Evolutionary conservation across 2,797 vertebrate genomes (phyloP), one percentile per base, ranked within the genome.

Genomic region (Mallotus villosus): DNA sequence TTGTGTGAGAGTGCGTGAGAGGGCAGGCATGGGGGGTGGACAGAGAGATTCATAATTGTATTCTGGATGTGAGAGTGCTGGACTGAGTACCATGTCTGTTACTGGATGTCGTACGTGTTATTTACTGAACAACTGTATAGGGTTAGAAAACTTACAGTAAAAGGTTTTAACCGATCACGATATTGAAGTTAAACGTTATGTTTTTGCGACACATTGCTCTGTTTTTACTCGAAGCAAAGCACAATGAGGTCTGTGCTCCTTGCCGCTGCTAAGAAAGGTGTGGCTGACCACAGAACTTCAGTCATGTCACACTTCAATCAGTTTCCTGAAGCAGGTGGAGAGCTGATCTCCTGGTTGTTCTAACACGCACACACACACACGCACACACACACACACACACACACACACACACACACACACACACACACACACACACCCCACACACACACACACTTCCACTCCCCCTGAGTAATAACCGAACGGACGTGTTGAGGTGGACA

Each of bases 271-370:
- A 34, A 34, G 32, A 34, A 34, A 34, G 5, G 32, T 34, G 32
- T 34, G 32, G 32, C 32, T 34, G 8, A n/a, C 32, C 32, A 32
- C 93, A 89, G 80, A 89, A 81, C 84, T 86, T 88, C 85, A 90
- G 87, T 92, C 90, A 86, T 65, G 72, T 84, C 4, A 82, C 63
- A 68, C 70, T 59, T 67, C 65, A 90, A 92, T 93, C 90, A 91
- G 92, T 91, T 92, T 93, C 88, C 89, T 92, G 89, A 74, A 85
- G 87, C 83, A 63, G 81, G 87, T 87, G 49, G 11, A 76, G 77
- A 72, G 12, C 6, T 74, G 46, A 72, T 81, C 81, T 86, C 82
- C 77, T 72, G 75, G 71, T 79, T 14, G 27, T 60, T 32, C 62
- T 63, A 21, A 32, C 62, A 19, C n/a, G 34, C 27, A 17, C 25